A percentile compares a stretch with the other conserved stretches of the same genome.
Conservation (phyloP, 2,797 vertebrate species). For the Eremophila alpestris region DNA sequence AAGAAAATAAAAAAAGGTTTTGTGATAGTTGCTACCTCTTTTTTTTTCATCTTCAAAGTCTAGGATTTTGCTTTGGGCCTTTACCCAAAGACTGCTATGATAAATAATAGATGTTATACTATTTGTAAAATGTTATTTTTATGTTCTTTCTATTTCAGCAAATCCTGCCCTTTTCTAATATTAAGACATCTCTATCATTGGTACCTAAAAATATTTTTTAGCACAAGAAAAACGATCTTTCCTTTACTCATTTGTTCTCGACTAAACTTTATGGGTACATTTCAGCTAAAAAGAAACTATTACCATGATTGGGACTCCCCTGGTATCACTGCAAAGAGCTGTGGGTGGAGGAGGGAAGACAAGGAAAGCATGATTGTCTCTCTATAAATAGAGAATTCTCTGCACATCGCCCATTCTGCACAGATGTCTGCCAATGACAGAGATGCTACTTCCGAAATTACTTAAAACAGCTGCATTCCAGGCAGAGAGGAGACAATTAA, state of each 20-base stretch:
- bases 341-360: neutral
- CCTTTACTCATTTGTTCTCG: neutral
- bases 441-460: slow-evolving; percentile 34
- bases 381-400: slow-evolving; percentile 48
- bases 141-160: neutral
- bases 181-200: neutral
- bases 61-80: neutral
- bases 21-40: neutral
- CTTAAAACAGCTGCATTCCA: slow-evolving; percentile 53
- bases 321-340: slow-evolving; percentile 7
- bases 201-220: slow-evolving; percentile 21
- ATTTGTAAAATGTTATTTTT: slow-evolving; percentile 14
- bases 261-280: neutral
- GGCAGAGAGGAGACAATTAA: slow-evolving; percentile 43
- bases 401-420: slow-evolving; percentile 21
- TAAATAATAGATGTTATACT: neutral
- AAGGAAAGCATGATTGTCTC: neutral
- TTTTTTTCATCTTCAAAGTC: neutral
- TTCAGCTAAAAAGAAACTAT: slow-evolving; percentile 17
- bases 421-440: slow-evolving; percentile 54
- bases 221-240: neutral
- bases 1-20: neutral
- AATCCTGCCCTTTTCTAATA: neutral
- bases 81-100: neutral
- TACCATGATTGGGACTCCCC: neutral